Conservation (phyloP, 1,140 invertebrate genomes). For the Ganaspis sp. region DNA sequence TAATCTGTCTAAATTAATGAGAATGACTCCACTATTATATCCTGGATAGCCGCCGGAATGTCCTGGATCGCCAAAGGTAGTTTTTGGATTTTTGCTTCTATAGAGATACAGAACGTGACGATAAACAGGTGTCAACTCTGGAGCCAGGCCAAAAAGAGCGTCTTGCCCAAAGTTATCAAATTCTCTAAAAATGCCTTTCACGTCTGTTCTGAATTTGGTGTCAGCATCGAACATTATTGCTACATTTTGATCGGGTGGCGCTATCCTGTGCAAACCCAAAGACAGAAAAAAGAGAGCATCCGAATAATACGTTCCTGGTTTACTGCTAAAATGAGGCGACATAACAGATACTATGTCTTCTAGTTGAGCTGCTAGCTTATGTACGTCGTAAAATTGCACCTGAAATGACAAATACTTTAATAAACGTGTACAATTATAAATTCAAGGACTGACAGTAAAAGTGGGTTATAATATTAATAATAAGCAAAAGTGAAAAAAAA, state of each 20-base stretch:
- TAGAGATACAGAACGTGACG: slow-evolving; percentile 86
- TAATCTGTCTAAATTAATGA: slow-evolving; percentile 85
- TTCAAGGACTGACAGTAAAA: too few species aligned
- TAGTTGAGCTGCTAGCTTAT: slow-evolving; percentile 79
- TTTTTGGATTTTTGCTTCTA: slow-evolving; percentile 79
- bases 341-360: slow-evolving; percentile 82
- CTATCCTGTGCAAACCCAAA: slow-evolving; percentile 84
- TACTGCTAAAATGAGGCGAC: slow-evolving; percentile 86
- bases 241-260: slow-evolving; percentile 79
- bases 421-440: too few species aligned
- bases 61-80: slow-evolving; percentile 78
- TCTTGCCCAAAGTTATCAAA: slow-evolving; percentile 80
- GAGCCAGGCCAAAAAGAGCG: slow-evolving; percentile 85
- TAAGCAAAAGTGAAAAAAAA: too few species aligned
- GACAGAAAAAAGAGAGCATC: slow-evolving; percentile 90
- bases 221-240: slow-evolving; percentile 89
- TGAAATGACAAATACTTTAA: slow-evolving; percentile 68
- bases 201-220: slow-evolving; percentile 85
- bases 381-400: slow-evolving; percentile 81
- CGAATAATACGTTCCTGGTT: slow-evolving; percentile 88
- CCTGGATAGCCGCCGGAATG: slow-evolving; percentile 82
- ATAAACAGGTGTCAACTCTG: slow-evolving; percentile 89
- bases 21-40: slow-evolving; percentile 88
- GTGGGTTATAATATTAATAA: too few species aligned
- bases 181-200: slow-evolving; percentile 81